Base-by-base conservation (phyloP, 2,113 vertebrate species). In the Dasyprocta punctata region DNA sequence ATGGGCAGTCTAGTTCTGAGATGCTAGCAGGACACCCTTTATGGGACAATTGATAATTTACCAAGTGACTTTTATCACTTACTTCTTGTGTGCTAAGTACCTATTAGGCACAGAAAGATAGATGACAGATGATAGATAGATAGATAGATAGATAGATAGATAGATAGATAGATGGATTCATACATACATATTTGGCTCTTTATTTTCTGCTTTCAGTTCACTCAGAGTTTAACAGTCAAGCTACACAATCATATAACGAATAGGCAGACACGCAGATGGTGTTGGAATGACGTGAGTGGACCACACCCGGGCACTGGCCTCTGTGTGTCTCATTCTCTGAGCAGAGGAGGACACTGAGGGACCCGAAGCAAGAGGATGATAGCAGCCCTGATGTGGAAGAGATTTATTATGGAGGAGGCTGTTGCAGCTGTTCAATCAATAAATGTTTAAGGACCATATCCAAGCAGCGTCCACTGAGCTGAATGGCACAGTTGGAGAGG, bases 21-120 rank as follows among this genome's bases (percentile, higher is more conserved):
- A 36, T 38, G 44, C 49, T n/a, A 80, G 1, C 17, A 69, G 17
- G 61, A 33, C 0, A 41, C 17, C 5, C 12, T 93, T 92, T 47
- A 30, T 81, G 56, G 67, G 95, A 87, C 60, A 95, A 89, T 1
- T 87, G 20, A 0, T 80, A n/a, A 71, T 61, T 92, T 91, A 67
- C 71, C 87, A 83, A 19, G 38, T 87, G 84, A n/a, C 28, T 75
- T 93, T 94, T 89, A 77, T 89, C 94, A 56, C 26, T 12, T 80
- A 10, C 24, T 11, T 80, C 3, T 19, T 86, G 13, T 80, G 38
- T 93, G 73, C 54, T 33, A 24, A 69, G 49, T 60, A 56, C 41
- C 63, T 80, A 20, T 38, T 28, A 60, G 73, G 12, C 7, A 56
- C n/a, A 63, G 86, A 38, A 22, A 84, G 54, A 47, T 47, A 30